Evolutionary conservation across 2,888 invertebrate genomes (phyloP), one percentile per base, ranked within the genome.

Genomic region (Achlya flavicornis): DNA sequence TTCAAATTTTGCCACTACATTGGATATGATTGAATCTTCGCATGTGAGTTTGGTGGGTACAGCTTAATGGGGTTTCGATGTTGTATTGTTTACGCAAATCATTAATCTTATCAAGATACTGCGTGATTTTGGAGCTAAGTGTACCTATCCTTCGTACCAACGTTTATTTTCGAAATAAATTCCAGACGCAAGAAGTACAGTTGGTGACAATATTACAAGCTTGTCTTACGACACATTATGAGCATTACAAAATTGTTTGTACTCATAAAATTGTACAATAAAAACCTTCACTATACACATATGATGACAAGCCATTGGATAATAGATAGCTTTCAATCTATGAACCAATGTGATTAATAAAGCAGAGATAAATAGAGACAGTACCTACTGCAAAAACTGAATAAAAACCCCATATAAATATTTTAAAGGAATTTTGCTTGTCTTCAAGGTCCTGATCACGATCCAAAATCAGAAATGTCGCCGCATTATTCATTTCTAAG

Each of bases 21-120:
- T 89, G 76, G 81, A 87, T 61, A 76, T 82, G 78, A 80, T 88
- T 59, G 80, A 80, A 64, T 70, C 77, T 64, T 71, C 74, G 60
- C 67, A 79, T 78, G 88, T 86, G 76, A 89, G 87, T 87, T 67
- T 8, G 16, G 53, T 53, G 16, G 48, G n/a, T 3, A 19, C 10
- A n/a, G 53, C 3, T 53, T 53, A 19, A 53, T 53, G 16, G 2
- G 14, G 12, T 43, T 69, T 66, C 26, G 62, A 41, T 67, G 58
- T 38, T 63, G 66, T 60, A 57, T 62, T 62, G 63, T 57, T 46
- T 61, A 64, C 16, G 14, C 64, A 63, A 66, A 64, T 70, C 64
- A 68, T 65, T 68, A 57, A 61, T 63, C 62, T 32, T 64, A 59
- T 48, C 64, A 61, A 63, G 14, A 46, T 4, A 46, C 14, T 14